These are phyloP conservation scores for Microcebus murinus DNA, from an alignment of 2,113 vertebrate species.

Conservation along the genomic window DNA sequence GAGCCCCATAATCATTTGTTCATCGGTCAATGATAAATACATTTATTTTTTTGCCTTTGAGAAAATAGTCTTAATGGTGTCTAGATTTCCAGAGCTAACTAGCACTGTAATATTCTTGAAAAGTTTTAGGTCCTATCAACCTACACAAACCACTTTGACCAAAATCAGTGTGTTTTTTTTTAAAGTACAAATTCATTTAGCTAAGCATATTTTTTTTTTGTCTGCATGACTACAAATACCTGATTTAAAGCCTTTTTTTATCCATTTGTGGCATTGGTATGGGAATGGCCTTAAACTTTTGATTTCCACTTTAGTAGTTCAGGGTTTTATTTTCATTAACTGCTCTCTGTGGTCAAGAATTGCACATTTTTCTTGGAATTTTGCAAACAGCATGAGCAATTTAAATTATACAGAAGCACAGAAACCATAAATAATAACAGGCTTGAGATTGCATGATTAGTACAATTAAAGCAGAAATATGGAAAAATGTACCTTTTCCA, in stretches of 20 bases:
- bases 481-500: slow-evolving; percentile 47
- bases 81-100: slow-evolving; percentile 25
- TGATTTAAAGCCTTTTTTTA: slow-evolving; percentile 26
- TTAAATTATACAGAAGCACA: slow-evolving; percentile 43
- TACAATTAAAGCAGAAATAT: slow-evolving; percentile 49
- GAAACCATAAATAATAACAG: slow-evolving; percentile 59
- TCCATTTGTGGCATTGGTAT: slow-evolving; percentile 40
- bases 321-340: slow-evolving; percentile 64
- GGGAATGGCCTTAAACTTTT: slow-evolving; percentile 26
- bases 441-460: background rate
- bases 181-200: slow-evolving; percentile 11
- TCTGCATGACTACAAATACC: slow-evolving; percentile 5
- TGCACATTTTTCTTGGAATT: slow-evolving; percentile 47
- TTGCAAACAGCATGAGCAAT: background rate
- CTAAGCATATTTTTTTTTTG: slow-evolving; percentile 3
- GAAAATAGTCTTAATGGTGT: slow-evolving; percentile 44
- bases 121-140: slow-evolving; percentile 47
- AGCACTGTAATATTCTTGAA: slow-evolving; percentile 47
- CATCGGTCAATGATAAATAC: slow-evolving; percentile 48
- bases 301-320: slow-evolving; percentile 51
- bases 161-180: slow-evolving; percentile 35
- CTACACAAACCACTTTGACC: slow-evolving; percentile 53
- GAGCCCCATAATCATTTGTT: slow-evolving; percentile 55
- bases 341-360: slow-evolving; percentile 40
- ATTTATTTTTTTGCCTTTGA: slow-evolving; percentile 37